Evolutionary conservation across 2,113 vertebrate genomes (phyloP).

Genomic region (Aramus guarauna): DNA sequence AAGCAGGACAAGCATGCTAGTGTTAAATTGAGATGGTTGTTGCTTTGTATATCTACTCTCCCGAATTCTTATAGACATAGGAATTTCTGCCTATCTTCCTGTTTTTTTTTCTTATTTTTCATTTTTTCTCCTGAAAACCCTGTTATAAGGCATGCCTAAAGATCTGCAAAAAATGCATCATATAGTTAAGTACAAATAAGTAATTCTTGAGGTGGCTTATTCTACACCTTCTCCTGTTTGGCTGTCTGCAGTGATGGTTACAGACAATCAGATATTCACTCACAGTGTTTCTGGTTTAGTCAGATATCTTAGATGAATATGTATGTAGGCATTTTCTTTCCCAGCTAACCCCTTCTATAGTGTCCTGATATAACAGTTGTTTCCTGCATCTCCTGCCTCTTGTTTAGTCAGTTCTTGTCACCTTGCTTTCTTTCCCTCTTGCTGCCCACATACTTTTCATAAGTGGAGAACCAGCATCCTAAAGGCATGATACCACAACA

Average conservation of each 20-base stretch:
- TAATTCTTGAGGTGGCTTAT: not conserved
- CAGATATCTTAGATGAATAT: not conserved
- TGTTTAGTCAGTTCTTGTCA: not conserved
- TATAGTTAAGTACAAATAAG: not conserved
- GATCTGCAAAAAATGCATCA: not conserved
- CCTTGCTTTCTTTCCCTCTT: not conserved
- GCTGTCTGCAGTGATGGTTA: not conserved
- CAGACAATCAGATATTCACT: not conserved
- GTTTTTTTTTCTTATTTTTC: accelerated
- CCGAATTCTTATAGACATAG: not conserved
- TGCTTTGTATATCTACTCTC: not conserved
- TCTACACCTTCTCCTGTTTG: not conserved
- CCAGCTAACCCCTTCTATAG: not conserved
- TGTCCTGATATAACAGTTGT: not conserved
- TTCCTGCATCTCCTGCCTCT: not conserved
- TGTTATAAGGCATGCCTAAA: not conserved
- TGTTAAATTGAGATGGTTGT: not conserved
- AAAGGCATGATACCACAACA: not conserved
- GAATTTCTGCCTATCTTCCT: not conserved
- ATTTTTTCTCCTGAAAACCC: not conserved
- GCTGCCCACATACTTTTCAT: not conserved
- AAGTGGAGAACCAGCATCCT: not conserved
- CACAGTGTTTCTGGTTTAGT: not conserved
- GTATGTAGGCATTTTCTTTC: not conserved
- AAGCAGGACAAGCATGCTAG: not conserved